phyloP scores from a whole-genome alignment of 2,113 vertebrate genomes.

The Notothenia coriiceps region DNA sequence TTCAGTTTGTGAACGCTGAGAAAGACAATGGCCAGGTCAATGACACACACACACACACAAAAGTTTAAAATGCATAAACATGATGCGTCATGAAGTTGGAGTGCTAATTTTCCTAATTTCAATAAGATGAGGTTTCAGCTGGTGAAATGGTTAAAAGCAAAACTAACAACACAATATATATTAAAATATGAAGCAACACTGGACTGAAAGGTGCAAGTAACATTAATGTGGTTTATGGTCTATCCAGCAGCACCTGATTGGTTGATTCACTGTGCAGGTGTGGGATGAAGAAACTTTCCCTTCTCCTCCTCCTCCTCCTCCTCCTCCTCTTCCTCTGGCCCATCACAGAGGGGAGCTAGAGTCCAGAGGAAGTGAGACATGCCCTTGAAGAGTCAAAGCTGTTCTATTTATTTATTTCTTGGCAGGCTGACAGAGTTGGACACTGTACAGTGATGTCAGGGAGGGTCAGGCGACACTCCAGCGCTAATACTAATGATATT shows the following conservation, averaged over 20 bases:
- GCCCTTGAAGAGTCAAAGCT: constrained; percentile 59
- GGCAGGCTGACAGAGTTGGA: constrained; percentile 47
- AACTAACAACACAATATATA: neutral
- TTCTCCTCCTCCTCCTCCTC: neutral
- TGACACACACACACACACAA: too few species aligned
- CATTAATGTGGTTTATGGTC: constrained; percentile 1
- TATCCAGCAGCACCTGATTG: neutral
- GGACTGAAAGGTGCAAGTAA: neutral
- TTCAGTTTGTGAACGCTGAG: too few species aligned
- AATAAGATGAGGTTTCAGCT: neutral
- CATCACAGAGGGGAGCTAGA: constrained; percentile 12
- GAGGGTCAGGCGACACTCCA: constrained; percentile 23
- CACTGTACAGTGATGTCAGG: constrained; percentile 27
- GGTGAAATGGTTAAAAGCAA: constrained; percentile 2
- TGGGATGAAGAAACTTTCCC: neutral
- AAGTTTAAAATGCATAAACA: too few species aligned
- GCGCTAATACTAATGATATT: constrained; percentile 34
- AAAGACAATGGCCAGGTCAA: too few species aligned
- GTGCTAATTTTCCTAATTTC: too few species aligned
- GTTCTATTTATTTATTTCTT: neutral
- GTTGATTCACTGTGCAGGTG: constrained; percentile 9
- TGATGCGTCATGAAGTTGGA: too few species aligned
- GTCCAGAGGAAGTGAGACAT: constrained; percentile 20
- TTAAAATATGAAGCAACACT: neutral
- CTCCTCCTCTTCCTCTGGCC: constrained; percentile 9